Evolutionary conservation across 2,113 vertebrate genomes (phyloP).

Genomic region (Procavia capensis): DNA sequence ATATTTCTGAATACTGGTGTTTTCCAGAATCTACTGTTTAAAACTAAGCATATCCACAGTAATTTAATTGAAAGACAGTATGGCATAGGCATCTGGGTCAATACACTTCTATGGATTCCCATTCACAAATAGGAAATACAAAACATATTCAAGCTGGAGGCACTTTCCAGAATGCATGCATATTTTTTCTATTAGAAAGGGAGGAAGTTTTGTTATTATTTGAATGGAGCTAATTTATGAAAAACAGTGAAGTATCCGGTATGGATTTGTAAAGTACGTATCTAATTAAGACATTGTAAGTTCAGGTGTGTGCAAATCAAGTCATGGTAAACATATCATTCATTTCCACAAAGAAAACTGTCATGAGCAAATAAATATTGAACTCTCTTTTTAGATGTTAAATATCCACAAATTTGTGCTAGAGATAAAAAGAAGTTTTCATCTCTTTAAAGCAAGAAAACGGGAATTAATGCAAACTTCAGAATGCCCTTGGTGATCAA

Average conservation of each 20-base stretch:
- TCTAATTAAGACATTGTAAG: background rate
- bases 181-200: constrained; percentile 55
- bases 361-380: background rate
- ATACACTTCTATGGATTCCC: background rate
- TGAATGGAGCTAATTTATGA: constrained; percentile 58
- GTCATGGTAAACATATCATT: background rate
- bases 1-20: background rate
- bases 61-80: background rate
- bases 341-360: background rate
- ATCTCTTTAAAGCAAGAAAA: constrained; percentile 26
- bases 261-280: rapidly evolving
- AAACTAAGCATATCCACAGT: background rate
- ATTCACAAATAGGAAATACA: constrained; percentile 16
- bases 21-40: background rate
- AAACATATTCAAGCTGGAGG: background rate
- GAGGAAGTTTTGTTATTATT: constrained; percentile 42
- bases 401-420: background rate
- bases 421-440: background rate
- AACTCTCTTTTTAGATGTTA: background rate
- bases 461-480: background rate
- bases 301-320: background rate
- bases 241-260: constrained; percentile 59
- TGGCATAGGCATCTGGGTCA: background rate
- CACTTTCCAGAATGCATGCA: constrained; percentile 8
- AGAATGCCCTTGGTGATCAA: background rate